Conservation (phyloP, 2,797 vertebrate species). For the Mastacembelus armatus region DNA sequence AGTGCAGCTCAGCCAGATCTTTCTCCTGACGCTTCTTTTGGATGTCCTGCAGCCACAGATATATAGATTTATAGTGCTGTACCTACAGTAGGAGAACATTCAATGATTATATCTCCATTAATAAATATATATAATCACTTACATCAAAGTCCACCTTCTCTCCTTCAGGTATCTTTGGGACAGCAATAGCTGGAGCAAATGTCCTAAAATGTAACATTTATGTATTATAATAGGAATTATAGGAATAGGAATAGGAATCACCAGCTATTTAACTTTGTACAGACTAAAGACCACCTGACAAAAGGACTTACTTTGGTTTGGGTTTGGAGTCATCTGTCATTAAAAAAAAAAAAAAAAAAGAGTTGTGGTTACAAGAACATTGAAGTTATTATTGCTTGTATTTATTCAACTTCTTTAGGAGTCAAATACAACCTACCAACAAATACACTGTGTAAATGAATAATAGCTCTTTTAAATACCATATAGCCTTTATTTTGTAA, state of each 20-base stretch:
- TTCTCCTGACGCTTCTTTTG: slow-evolving; percentile 84
- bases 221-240: slow-evolving; percentile 4
- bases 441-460: too few species aligned
- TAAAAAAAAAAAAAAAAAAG: slow-evolving; percentile 3
- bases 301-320: slow-evolving; percentile 79
- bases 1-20: slow-evolving; percentile 81
- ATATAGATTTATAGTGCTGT: background rate
- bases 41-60: slow-evolving; percentile 75
- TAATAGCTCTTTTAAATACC: slow-evolving; percentile 5
- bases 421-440: too few species aligned
- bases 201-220: slow-evolving; percentile 53
- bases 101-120: background rate
- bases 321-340: slow-evolving; percentile 76
- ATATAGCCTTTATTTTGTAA: slow-evolving; percentile 14
- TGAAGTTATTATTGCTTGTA: too few species aligned
- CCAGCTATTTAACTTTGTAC: too few species aligned
- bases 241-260: too few species aligned
- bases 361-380: too few species aligned
- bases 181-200: slow-evolving; percentile 72
- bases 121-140: slow-evolving; percentile 46
- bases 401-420: too few species aligned
- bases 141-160: slow-evolving; percentile 85
- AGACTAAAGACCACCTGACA: background rate
- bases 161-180: slow-evolving; percentile 82
- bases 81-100: background rate